Evolutionary conservation across 1,140 invertebrate species (phyloP).

Genomic region (Ooceraea biroi): DNA sequence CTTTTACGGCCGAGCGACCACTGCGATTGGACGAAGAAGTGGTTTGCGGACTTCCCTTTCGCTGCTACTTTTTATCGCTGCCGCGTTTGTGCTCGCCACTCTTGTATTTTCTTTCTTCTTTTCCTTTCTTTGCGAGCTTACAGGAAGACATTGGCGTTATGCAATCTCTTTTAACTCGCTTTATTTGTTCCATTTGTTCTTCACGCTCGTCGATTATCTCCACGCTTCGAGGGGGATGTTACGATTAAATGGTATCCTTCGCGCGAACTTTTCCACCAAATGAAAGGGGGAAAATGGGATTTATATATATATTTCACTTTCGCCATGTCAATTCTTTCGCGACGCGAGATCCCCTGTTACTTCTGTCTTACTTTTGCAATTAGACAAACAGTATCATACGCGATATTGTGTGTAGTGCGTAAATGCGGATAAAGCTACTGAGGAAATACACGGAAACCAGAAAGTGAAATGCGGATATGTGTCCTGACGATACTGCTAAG

Average conservation of each 20-base stretch:
- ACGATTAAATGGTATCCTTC: slow-evolving; percentile 22
- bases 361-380: background rate
- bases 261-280: slow-evolving; percentile 23
- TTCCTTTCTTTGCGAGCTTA: background rate
- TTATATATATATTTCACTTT: slow-evolving; percentile 49
- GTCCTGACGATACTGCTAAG: background rate
- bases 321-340: slow-evolving; percentile 3
- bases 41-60: slow-evolving; percentile 44
- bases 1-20: slow-evolving; percentile 29
- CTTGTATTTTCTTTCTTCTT: background rate
- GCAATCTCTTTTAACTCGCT: slow-evolving; percentile 5
- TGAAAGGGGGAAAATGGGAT: slow-evolving; percentile 14
- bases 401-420: background rate
- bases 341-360: background rate
- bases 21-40: slow-evolving; percentile 19
- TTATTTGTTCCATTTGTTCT: background rate
- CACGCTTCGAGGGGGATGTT: background rate
- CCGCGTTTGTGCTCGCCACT: background rate
- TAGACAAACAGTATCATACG: background rate
- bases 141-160: slow-evolving; percentile 17
- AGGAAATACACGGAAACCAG: background rate
- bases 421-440: background rate
- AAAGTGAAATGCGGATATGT: slow-evolving; percentile 4
- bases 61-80: slow-evolving; percentile 3
- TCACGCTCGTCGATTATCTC: background rate